Evolutionary conservation across 2,888 invertebrate species (phyloP).

Genomic region (Polymixis flavicincta): DNA sequence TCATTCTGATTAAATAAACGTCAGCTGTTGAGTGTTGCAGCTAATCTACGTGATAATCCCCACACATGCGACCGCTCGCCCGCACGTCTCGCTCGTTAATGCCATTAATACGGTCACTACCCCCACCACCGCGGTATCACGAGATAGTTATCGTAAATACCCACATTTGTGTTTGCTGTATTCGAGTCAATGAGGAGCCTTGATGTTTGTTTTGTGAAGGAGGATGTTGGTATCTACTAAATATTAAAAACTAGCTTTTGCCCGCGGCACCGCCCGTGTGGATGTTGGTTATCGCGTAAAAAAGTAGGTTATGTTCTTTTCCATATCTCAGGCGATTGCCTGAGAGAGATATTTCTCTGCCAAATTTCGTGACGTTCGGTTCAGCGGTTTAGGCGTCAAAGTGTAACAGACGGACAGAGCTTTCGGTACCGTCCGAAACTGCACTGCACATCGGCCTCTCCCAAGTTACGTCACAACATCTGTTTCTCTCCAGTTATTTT

Average conservation of each 20-base stretch:
- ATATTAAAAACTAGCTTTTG: not conserved
- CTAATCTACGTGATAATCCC: constrained; percentile 36
- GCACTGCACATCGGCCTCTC: too few relatives aligned
- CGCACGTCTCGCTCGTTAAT: constrained; percentile 44
- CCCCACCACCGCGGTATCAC: constrained; percentile 13
- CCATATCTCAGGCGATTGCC: too few relatives aligned
- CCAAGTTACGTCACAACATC: too few relatives aligned
- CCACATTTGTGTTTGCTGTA: constrained; percentile 22
- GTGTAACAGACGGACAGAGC: too few relatives aligned
- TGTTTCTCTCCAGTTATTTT: too few relatives aligned
- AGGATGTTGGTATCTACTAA: not conserved
- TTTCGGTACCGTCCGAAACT: too few relatives aligned
- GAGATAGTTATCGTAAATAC: constrained; percentile 25
- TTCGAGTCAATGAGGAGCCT: not conserved
- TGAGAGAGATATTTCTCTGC: too few relatives aligned
- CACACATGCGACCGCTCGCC: constrained; percentile 29
- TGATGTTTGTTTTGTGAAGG: not conserved
- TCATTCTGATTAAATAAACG: constrained; percentile 46
- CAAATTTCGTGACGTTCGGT: too few relatives aligned
- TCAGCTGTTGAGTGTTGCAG: constrained; percentile 34
- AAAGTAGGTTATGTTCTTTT: too few relatives aligned
- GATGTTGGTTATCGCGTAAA: too few relatives aligned
- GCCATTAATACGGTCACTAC: constrained; percentile 32
- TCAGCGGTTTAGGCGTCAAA: too few relatives aligned
- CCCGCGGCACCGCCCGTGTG: too few relatives aligned